phyloP scores from a whole-genome alignment of 2,888 invertebrate species.

The Sphinx pinastri region DNA sequence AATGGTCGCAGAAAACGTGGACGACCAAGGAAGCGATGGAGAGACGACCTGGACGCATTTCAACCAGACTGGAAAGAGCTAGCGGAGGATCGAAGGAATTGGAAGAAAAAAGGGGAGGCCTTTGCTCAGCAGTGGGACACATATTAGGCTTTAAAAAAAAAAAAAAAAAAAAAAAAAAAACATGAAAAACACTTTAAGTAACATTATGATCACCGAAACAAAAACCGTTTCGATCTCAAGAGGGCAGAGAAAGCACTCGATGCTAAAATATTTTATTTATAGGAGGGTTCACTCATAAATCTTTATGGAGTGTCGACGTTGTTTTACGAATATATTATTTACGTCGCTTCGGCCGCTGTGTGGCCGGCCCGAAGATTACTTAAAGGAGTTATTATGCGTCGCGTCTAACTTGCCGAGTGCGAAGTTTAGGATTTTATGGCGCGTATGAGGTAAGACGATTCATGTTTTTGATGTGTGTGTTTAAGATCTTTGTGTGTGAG shows the following conservation, averaged over 20 bases:
- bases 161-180: not conserved
- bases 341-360: conserved; percentile 35
- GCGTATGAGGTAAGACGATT: not conserved
- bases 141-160: too few relatives aligned
- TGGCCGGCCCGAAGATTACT: conserved; percentile 24
- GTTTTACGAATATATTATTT: conserved; percentile 41
- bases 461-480: conserved; percentile 2
- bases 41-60: too few relatives aligned
- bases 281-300: conserved; percentile 41
- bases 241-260: conserved; percentile 27
- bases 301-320: conserved; percentile 42
- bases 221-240: conserved; percentile 26
- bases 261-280: conserved; percentile 47
- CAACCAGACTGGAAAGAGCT: too few relatives aligned
- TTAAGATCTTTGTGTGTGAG: not conserved
- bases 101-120: too few relatives aligned
- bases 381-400: conserved; percentile 10
- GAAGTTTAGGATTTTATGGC: not conserved
- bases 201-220: not conserved
- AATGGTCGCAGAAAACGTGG: too few relatives aligned
- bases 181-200: not conserved
- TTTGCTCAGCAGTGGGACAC: too few relatives aligned
- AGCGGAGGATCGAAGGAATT: too few relatives aligned
- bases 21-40: too few relatives aligned
- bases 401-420: not conserved